Evolutionary conservation across 2,888 invertebrate species (phyloP).

Genomic region (Meiosimyza platycephala): DNA sequence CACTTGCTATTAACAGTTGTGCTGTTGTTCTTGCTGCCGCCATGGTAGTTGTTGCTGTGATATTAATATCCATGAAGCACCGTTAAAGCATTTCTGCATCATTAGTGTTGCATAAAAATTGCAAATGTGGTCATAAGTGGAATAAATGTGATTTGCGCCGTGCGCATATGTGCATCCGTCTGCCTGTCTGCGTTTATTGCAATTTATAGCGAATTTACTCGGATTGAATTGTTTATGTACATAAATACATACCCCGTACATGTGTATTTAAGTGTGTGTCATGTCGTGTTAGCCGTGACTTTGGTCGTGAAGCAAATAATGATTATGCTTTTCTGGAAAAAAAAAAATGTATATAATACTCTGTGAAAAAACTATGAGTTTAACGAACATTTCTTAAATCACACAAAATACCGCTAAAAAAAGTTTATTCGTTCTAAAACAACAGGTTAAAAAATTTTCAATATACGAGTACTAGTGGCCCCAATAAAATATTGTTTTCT

Average conservation of each 20-base stretch:
- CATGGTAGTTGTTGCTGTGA: constrained; percentile 25
- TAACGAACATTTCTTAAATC: no score
- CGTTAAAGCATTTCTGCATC: constrained; percentile 64
- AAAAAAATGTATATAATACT: no score
- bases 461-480: no score
- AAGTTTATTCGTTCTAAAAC: no score
- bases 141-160: constrained; percentile 29
- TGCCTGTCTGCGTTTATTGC: constrained; percentile 20
- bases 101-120: constrained; percentile 51
- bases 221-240: background rate
- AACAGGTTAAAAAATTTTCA: no score
- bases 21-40: constrained; percentile 25
- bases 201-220: constrained; percentile 11
- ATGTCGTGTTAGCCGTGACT: constrained; percentile 28
- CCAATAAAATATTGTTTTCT: no score
- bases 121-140: constrained; percentile 31
- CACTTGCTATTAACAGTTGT: background rate
- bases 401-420: no score
- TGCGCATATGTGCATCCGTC: background rate
- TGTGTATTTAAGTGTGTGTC: background rate
- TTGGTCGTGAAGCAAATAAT: constrained; percentile 31
- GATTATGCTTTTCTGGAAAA: background rate
- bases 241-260: background rate
- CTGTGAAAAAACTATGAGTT: no score
- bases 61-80: constrained; percentile 43